A percentile compares a stretch with the other conserved stretches of the same genome.
These are phyloP conservation scores for Drosophila cognata DNA, from an alignment of 2,888 invertebrate species.

Conservation along the genomic window DNA sequence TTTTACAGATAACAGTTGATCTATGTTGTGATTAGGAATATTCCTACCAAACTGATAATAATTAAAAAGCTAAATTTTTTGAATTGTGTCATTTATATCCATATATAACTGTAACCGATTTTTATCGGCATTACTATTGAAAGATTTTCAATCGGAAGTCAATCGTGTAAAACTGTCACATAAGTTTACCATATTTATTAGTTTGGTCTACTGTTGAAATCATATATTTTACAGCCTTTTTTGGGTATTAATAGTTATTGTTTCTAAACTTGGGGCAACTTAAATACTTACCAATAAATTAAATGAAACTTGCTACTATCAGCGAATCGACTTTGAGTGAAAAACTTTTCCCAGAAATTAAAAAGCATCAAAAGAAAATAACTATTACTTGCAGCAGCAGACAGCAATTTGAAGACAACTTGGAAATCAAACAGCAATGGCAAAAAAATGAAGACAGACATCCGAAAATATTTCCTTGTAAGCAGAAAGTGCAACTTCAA, in stretches of 20 bases:
- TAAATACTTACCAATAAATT: conserved; percentile 17
- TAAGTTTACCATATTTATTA: not conserved
- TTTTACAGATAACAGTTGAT: too few species aligned
- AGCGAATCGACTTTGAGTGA: conserved; percentile 20
- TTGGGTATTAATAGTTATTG: not conserved
- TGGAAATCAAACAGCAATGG: conserved; percentile 37
- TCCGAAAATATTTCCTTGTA: conserved; percentile 58
- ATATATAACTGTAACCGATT: not conserved
- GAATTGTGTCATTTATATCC: not conserved
- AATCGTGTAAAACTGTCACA: not conserved
- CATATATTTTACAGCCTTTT: not conserved
- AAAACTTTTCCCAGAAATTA: conserved; percentile 48
- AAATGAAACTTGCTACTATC: conserved; percentile 16
- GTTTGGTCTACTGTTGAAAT: too few species aligned
- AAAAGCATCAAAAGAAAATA: conserved; percentile 6
- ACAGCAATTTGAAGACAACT: conserved; percentile 59
- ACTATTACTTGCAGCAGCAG: conserved; percentile 1
- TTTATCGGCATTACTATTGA: not conserved
- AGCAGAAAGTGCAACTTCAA: conserved; percentile 34
- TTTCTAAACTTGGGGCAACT: not conserved
- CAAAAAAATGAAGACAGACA: conserved; percentile 10
- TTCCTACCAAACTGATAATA: not conserved
- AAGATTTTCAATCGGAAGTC: not conserved
- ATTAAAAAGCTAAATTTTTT: not conserved
- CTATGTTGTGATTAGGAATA: not conserved